Percentiles rank a stretch among this genome's conserved stretches.
These are phyloP conservation scores for Cyprinodon diabolis DNA, from an alignment of 2,797 vertebrate species.

Conservation along the genomic window DNA sequence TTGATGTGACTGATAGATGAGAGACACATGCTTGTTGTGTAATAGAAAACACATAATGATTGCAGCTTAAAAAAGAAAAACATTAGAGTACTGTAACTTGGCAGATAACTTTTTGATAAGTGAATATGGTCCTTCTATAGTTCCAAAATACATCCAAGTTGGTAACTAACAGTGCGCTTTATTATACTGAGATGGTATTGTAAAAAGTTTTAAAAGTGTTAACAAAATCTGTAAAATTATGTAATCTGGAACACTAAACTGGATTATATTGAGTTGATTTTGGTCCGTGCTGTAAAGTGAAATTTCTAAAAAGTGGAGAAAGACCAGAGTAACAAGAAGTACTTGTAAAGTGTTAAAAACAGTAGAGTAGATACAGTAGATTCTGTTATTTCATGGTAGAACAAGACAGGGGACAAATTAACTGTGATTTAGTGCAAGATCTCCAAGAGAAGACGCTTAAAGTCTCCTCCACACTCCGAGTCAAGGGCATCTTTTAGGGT, in stretches of 20 bases:
- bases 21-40: not conserved
- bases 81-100: not conserved
- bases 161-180: conserved; percentile 9
- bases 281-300: conserved; percentile 59
- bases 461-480: conserved; percentile 92
- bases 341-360: not conserved
- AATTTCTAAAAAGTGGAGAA: conserved; percentile 15
- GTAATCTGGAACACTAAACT: conserved; percentile 18
- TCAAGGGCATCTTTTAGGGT: conserved; percentile 87
- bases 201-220: conserved; percentile 20
- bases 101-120: conserved; percentile 8
- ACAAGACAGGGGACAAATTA: conserved; percentile 15
- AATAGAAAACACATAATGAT: conserved; percentile 12
- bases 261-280: conserved; percentile 28
- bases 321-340: conserved; percentile 13
- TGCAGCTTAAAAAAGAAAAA: conserved; percentile 1
- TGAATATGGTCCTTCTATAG: conserved; percentile 9
- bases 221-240: conserved; percentile 19
- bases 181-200: conserved; percentile 4
- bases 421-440: conserved; percentile 82
- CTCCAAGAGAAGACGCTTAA: conserved; percentile 88
- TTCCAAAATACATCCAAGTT: not conserved
- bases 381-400: conserved; percentile 13
- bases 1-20: not conserved
- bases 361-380: conserved; percentile 5